These are phyloP conservation scores for Cydia strobilella DNA, from an alignment of 1,140 invertebrate genomes.

Conservation along the genomic window DNA sequence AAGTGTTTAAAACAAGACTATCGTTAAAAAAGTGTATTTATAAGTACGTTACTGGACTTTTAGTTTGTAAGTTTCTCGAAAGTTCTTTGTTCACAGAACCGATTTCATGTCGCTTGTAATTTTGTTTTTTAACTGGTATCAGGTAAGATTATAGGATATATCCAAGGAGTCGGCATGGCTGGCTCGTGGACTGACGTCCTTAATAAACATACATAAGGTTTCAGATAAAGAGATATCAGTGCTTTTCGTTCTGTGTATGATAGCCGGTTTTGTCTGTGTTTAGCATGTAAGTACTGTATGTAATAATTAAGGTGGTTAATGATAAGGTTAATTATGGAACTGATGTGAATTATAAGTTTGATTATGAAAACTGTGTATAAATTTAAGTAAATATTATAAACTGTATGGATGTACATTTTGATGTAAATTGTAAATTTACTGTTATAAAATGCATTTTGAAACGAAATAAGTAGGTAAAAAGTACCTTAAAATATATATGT, in stretches of 20 bases:
- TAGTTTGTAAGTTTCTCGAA: slow-evolving; percentile 26
- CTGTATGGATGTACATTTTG: neutral
- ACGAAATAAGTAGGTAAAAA: too few species aligned
- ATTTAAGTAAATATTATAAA: neutral
- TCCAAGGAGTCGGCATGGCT: neutral
- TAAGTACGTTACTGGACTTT: neutral
- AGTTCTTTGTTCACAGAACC: neutral
- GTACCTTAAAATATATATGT: too few species aligned
- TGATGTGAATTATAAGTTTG: neutral
- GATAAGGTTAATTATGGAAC: slow-evolving; percentile 12
- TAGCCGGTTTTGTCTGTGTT: slow-evolving; percentile 5
- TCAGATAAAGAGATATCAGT: slow-evolving; percentile 16
- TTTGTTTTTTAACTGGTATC: neutral
- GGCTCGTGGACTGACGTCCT: neutral
- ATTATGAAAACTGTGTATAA: neutral
- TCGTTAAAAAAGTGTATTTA: slow-evolving; percentile 3
- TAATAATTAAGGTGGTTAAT: slow-evolving; percentile 1
- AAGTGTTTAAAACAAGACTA: neutral
- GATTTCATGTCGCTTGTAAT: neutral
- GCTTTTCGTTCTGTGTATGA: neutral
- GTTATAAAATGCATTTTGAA: too few species aligned
- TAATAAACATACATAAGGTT: slow-evolving; percentile 3
- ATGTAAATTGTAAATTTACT: neutral
- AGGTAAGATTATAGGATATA: slow-evolving; percentile 10
- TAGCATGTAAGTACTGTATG: slow-evolving; percentile 12